Base-by-base conservation (phyloP, 2,797 vertebrate species). In the Pampus argenteus region DNA sequence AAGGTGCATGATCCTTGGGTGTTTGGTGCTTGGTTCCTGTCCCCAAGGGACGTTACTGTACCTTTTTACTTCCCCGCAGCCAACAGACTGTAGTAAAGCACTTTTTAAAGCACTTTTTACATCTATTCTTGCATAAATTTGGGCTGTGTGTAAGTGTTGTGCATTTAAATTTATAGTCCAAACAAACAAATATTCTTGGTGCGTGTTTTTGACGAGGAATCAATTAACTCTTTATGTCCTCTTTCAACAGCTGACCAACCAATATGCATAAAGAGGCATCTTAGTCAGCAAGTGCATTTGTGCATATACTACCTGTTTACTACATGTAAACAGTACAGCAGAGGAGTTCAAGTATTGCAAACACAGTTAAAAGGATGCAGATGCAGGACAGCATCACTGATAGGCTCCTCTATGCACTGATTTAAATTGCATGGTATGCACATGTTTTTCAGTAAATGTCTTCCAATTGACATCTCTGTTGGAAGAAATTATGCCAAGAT, bases 321-420 rank as follows among this genome's bases (percentile, higher is more conserved):
- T 25, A 61, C 28, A 51, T 59, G 40, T 34, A 48, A 73, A 57
- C 58, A 50, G 52, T 36, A 34, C 73, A 81, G 58, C 54, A 65
- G 67, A 58, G 55, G 55, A 62, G n/a, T 25, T 58, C 45, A 29
- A 61, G 64, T 52, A 34, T 15, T 28, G 49, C 64, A 42, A 36
- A 60, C 18, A 42, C 5, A n/a, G 47, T 31, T 20, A 40, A 11
- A 18, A 28, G 7, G 60, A n/a, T 63, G 45, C 22, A 26, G 23
- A 26, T 67, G 34, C 47, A 62, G 34, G 22, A 9, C 20, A 47
- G 50, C 64, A 65, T 70, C 34, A 44, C 40, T 50, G 8, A 42
- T 48, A n/a, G 54, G 18, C 14, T 22, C 6, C 13, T 29, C 22
- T 6, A 8, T 38, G 22, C 23, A 59, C 10, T 47, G 36, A 5